Conservation (phyloP, 2,113 vertebrate genomes). For the Dipodomys ordii region DNA sequence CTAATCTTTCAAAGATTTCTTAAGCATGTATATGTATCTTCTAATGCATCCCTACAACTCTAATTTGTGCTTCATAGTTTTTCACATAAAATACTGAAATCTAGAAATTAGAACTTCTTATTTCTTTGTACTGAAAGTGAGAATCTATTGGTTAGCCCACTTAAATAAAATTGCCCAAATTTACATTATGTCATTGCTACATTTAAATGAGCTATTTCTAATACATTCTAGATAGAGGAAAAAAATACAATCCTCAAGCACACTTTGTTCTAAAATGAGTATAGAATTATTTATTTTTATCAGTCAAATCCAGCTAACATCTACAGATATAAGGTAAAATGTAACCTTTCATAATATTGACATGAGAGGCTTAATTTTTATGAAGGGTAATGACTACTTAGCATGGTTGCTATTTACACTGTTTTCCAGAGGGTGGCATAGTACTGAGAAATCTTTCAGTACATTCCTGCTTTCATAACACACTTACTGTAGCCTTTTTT, state of each 20-base stretch:
- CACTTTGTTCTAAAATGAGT: constrained; percentile 21
- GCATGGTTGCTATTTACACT: background rate
- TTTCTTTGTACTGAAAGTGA: background rate
- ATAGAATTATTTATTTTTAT: background rate
- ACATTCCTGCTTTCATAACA: background rate
- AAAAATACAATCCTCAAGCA: background rate
- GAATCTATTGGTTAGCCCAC: constrained; percentile 12
- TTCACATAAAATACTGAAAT: constrained; percentile 20
- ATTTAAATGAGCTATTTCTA: constrained; percentile 39
- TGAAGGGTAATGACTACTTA: background rate
- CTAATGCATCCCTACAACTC: background rate
- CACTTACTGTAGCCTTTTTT: background rate
- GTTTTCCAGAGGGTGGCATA: background rate
- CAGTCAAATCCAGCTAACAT: background rate
- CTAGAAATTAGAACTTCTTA: background rate
- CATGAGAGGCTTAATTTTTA: background rate
- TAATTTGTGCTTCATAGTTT: background rate
- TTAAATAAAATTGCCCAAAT: constrained; percentile 35
- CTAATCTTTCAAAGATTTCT: background rate
- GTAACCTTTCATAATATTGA: background rate
- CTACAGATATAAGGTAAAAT: constrained; percentile 25
- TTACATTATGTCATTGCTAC: background rate
- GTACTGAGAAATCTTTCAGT: background rate
- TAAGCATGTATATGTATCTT: background rate
- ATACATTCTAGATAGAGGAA: background rate